A percentile compares a stretch with the other conserved stretches of the same genome.
These are phyloP conservation scores for Muscidifurax raptorellus DNA, from an alignment of 1,140 invertebrate genomes.

Conservation along the genomic window DNA sequence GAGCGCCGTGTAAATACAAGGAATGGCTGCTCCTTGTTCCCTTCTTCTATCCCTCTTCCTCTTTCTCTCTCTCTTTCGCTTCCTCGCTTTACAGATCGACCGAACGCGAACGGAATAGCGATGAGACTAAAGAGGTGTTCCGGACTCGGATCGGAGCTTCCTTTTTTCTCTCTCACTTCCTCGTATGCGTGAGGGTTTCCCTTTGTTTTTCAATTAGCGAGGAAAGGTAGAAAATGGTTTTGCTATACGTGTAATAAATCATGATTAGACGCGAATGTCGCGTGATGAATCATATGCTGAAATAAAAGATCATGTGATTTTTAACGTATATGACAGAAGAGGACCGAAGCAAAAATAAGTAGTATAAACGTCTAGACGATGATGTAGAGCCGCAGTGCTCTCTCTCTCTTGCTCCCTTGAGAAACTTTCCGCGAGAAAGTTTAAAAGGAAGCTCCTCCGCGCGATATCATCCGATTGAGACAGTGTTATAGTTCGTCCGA, in stretches of 20 bases:
- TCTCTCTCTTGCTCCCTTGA: no score
- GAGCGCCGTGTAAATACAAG: slow-evolving; percentile 19
- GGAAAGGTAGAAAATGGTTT: no score
- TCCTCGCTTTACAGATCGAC: slow-evolving; percentile 25
- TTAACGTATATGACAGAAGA: no score
- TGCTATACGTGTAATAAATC: no score
- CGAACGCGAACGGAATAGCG: background rate
- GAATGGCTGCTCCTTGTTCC: background rate
- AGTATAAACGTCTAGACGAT: no score
- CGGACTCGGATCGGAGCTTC: background rate
- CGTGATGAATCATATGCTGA: no score
- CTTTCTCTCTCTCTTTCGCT: background rate
- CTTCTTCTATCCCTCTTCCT: background rate
- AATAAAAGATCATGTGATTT: no score
- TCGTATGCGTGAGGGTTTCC: no score
- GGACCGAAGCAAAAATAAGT: no score
- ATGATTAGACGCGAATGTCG: no score
- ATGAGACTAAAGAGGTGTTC: slow-evolving; percentile 1
- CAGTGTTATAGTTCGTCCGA: background rate
- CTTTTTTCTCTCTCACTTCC: background rate
- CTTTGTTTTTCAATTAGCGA: background rate
- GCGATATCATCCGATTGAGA: background rate
- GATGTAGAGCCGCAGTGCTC: no score
- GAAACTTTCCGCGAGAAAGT: background rate
- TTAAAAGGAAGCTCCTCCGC: background rate